Evolutionary conservation across 2,797 vertebrate genomes (phyloP).

Genomic region (Pristis pectinata): DNA sequence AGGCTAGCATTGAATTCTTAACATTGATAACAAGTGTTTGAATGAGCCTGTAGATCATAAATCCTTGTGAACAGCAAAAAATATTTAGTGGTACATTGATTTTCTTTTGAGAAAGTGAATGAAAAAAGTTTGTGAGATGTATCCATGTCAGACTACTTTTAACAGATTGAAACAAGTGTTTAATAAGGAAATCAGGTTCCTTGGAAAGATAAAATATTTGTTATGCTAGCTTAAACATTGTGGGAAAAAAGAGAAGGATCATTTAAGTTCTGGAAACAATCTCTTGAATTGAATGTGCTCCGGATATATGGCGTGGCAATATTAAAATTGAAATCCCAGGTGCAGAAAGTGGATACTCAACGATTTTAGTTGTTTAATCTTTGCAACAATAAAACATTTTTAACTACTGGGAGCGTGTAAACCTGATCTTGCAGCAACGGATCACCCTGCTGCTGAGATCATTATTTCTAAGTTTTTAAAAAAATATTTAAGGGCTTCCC

Average conservation of each 20-base stretch:
- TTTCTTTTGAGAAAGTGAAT: not conserved
- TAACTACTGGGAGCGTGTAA: slow-evolving; percentile 6
- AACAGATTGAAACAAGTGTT: not conserved
- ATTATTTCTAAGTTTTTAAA: not conserved
- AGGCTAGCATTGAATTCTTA: not conserved
- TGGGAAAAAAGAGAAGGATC: not conserved
- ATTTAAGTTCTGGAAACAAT: not conserved
- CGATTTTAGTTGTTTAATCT: slow-evolving; percentile 1
- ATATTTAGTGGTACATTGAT: not conserved
- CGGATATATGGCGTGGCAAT: not conserved
- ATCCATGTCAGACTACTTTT: not conserved
- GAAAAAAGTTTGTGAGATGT: not conserved
- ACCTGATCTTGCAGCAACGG: slow-evolving; percentile 1
- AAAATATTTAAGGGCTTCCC: not conserved
- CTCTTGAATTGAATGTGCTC: not conserved
- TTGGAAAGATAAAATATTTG: not conserved
- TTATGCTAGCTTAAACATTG: not conserved
- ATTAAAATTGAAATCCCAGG: not conserved
- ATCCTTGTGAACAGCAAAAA: not conserved
- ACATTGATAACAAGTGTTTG: not conserved
- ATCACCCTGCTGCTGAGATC: not conserved
- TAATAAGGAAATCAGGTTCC: not conserved
- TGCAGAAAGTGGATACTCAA: not conserved
- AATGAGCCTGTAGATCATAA: not conserved
- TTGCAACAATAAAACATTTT: not conserved